Evolutionary conservation across 2,888 invertebrate species (phyloP), one percentile per base, ranked within the genome.

Genomic region (Diabrotica balteata): DNA sequence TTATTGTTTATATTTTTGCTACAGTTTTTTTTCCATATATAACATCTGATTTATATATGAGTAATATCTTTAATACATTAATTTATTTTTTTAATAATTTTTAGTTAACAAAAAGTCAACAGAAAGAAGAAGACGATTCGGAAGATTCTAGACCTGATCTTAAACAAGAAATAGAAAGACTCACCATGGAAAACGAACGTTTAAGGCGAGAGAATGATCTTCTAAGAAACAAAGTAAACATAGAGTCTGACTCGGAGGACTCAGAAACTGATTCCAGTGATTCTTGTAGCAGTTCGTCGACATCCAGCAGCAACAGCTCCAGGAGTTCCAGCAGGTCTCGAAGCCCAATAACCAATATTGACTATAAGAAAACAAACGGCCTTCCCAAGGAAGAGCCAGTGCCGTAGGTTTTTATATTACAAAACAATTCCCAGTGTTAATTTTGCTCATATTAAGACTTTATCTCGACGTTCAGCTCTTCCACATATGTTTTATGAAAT

Each of bases 121-220:
- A 83, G 73, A 68, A 72, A 8, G 85, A 86, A 53, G 84, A 64
- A 75, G 78, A 17, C 71, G 84, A 81, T 73, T 83, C 64, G 4
- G 71, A 72, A 57, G 85, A 67, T 74, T 79, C 11, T 72, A 66
- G 73, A 66, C 63, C 84, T 69, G 85, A 88, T 47, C 87, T 88
- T 76, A 89, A 90, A 76, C 88, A 89, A 69, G 87, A 88, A 80
- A 86, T 91, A 62, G 86, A 86, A 70, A 87, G 90, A 72, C 84
- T 91, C 49, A 86, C 87, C 67, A 78, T 87, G 62, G 87, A 89
- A 66, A 91, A 90, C 81, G 90, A 91, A 72, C 86, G 88, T 72
- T 79, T 91, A 46, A 84, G 86, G 69, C 80, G 87, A 50, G 91
- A 92, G 80, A 90, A 90, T 82, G 90, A 89, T 75, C 84, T 86